phyloP scores from a whole-genome alignment of 2,888 invertebrate genomes.

The Lasioglossum vierecki region DNA sequence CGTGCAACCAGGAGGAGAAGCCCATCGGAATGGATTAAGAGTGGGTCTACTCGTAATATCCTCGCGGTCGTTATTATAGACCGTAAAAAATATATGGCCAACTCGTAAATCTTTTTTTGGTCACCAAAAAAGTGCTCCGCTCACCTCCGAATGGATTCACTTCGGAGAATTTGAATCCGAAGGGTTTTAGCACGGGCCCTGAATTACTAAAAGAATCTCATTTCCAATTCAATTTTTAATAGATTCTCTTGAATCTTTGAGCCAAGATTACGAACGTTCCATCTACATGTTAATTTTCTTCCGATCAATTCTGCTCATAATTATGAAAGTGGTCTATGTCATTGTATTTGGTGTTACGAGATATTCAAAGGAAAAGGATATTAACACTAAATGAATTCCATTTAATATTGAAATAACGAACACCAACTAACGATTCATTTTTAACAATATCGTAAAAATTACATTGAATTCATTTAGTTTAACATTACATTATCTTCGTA shows the following conservation, averaged over 20 bases:
- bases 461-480: too few species aligned
- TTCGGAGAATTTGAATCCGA: neutral
- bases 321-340: too few species aligned
- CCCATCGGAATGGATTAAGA: slow-evolving; percentile 93
- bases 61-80: neutral
- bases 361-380: too few species aligned
- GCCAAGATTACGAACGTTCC: neutral
- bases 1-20: slow-evolving; percentile 94
- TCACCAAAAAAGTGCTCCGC: neutral
- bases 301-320: too few species aligned
- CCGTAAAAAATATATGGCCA: neutral
- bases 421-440: too few species aligned
- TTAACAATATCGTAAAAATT: too few species aligned
- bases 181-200: neutral
- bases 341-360: too few species aligned
- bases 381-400: too few species aligned
- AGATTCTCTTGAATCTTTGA: neutral
- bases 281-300: neutral
- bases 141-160: neutral
- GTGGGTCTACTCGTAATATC: slow-evolving; percentile 85
- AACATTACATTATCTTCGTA: too few species aligned
- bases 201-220: neutral
- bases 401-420: too few species aligned
- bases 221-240: neutral
- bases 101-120: slow-evolving; percentile 1